Conservation (phyloP, 64 coral and sea anemone genomes). For the Montipora cactus region DNA sequence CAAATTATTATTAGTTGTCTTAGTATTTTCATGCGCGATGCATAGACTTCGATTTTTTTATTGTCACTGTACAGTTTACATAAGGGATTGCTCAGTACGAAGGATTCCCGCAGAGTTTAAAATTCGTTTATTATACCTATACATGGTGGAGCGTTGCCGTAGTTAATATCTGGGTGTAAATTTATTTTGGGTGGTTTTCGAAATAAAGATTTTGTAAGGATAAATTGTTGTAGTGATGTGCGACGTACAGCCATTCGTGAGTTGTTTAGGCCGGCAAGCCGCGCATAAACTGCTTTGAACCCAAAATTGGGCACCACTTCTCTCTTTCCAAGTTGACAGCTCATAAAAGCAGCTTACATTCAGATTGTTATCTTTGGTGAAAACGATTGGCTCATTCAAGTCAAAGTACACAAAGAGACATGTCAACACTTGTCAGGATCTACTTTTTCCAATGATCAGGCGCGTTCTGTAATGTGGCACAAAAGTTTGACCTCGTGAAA, state of each 20-base stretch:
- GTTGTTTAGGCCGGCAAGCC: conserved; percentile 48
- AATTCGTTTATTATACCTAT: conserved; percentile 50
- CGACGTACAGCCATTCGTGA: not conserved
- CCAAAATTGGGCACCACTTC: not conserved
- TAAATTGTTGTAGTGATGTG: conserved; percentile 5
- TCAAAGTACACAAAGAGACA: conserved; percentile 48
- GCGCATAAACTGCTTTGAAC: not conserved
- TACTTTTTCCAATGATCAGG: conserved; percentile 51
- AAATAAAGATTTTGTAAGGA: conserved; percentile 54
- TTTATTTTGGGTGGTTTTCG: conserved; percentile 38
- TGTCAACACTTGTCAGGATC: conserved; percentile 89
- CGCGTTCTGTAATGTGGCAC: conserved; percentile 40
- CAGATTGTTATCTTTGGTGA: conserved; percentile 61
- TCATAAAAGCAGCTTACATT: conserved; percentile 62
- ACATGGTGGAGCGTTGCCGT: conserved; percentile 3
- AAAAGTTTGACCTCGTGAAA: conserved; percentile 28
- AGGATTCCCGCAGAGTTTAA: conserved; percentile 6
- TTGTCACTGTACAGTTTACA: conserved; percentile 56
- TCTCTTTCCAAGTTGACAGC: conserved; percentile 36
- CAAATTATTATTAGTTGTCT: conserved; percentile 14
- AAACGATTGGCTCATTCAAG: conserved; percentile 74
- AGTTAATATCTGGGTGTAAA: conserved; percentile 56
- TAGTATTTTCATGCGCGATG: conserved; percentile 20
- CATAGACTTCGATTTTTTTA: conserved; percentile 24
- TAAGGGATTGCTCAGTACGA: not conserved